phyloP scores from a whole-genome alignment of 2,113 vertebrate species.

The Equus quagga region DNA sequence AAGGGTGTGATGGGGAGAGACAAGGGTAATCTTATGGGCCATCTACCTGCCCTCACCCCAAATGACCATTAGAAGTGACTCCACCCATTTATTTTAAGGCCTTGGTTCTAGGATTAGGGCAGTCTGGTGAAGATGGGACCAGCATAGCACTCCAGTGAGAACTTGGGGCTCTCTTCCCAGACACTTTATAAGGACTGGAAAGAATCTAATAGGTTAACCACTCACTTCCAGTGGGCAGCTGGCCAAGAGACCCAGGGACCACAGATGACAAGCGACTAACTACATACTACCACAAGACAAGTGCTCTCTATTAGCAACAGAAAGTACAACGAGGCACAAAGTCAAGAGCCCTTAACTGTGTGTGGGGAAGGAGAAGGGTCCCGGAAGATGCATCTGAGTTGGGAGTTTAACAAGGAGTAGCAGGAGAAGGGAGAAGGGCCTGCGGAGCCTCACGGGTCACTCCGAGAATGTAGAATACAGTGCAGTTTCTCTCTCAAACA shows the following conservation, averaged over 20 bases:
- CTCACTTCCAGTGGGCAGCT: background rate
- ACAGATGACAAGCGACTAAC: background rate
- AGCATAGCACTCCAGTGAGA: background rate
- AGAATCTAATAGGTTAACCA: background rate
- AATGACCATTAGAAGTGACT: background rate
- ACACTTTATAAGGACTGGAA: background rate
- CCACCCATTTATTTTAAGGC: background rate
- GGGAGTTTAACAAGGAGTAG: background rate
- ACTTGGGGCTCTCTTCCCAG: background rate
- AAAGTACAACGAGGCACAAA: background rate
- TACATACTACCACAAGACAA: background rate
- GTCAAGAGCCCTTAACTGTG: background rate
- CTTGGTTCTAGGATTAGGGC: background rate
- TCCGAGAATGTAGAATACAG: background rate
- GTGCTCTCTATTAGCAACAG: background rate
- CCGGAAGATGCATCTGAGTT: background rate
- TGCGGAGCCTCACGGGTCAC: background rate
- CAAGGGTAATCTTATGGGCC: background rate
- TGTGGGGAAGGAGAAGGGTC: background rate
- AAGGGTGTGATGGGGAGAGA: fast-evolving
- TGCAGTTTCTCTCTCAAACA: background rate
- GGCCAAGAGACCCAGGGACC: background rate
- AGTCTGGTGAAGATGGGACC: background rate
- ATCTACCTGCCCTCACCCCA: background rate
- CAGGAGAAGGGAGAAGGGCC: background rate